These are phyloP conservation scores for Antechinus flavipes DNA, from an alignment of 2,113 vertebrate genomes.

Conservation along the genomic window DNA sequence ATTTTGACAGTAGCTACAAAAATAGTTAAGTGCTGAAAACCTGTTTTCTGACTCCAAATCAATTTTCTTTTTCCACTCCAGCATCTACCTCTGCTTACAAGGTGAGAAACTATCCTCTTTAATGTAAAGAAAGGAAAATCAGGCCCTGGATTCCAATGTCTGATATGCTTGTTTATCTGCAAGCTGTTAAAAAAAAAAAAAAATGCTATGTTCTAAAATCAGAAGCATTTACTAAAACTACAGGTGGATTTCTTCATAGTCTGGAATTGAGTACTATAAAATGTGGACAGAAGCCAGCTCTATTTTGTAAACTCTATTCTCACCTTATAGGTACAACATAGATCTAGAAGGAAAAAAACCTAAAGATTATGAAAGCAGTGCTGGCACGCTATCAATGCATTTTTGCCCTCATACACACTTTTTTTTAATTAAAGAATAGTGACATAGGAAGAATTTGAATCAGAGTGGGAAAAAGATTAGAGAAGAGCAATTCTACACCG, in stretches of 20 bases:
- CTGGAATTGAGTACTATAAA: constrained; percentile 14
- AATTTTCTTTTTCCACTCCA: not conserved
- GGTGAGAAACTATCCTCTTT: constrained; percentile 33
- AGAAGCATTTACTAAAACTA: constrained; percentile 29
- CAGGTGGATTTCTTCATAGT: constrained; percentile 14
- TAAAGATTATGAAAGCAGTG: constrained; percentile 49
- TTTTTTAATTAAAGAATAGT: constrained; percentile 6
- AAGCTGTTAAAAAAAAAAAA: constrained; percentile 26
- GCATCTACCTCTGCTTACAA: not conserved
- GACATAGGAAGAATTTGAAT: constrained; percentile 49
- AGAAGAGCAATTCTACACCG: constrained; percentile 16
- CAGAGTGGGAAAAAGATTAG: constrained; percentile 54
- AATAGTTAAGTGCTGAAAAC: not conserved
- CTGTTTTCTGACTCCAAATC: not conserved
- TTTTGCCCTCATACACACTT: constrained; percentile 45
- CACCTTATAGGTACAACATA: constrained; percentile 49
- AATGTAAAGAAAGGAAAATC: constrained; percentile 35
- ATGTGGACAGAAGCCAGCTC: constrained; percentile 32
- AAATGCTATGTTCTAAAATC: constrained; percentile 31
- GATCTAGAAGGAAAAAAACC: not conserved
- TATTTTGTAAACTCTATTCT: constrained; percentile 34
- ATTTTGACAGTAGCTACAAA: not conserved
- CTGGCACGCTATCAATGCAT: constrained; percentile 22
- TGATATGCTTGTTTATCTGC: constrained; percentile 50
- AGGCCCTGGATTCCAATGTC: constrained; percentile 49